Evolutionary conservation across 30 jellyfish, hydroid and myxozoan genomes (phyloP).

Genomic region (Hydractinia echinata): DNA sequence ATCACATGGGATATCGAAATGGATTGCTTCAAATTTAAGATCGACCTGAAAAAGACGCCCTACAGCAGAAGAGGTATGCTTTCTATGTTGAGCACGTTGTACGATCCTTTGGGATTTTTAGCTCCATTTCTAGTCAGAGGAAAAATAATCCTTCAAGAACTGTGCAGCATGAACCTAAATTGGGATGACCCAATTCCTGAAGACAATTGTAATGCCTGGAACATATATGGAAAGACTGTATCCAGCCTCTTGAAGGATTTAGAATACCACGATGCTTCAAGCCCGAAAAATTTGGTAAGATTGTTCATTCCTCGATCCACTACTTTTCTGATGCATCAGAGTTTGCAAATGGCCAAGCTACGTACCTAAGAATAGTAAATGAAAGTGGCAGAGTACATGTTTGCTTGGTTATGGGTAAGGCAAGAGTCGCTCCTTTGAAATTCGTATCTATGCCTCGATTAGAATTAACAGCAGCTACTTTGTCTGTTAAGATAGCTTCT

Average conservation of each 20-base stretch:
- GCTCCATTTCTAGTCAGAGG: constrained; percentile 24
- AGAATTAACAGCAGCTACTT: constrained; percentile 31
- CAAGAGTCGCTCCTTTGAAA: constrained; percentile 37
- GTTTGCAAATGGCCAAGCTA: constrained; percentile 25
- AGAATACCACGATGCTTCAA: constrained; percentile 29
- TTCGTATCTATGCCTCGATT: constrained; percentile 25
- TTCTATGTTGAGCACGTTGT: constrained; percentile 15
- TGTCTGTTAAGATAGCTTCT: constrained; percentile 14
- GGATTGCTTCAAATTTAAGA: neutral
- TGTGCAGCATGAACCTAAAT: neutral
- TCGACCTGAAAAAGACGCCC: constrained; percentile 7
- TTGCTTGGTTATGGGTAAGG: constrained; percentile 27
- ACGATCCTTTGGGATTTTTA: constrained; percentile 30
- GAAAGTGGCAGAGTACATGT: constrained; percentile 17
- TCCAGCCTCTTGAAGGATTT: constrained; percentile 27
- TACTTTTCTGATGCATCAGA: constrained; percentile 44
- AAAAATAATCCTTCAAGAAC: constrained; percentile 5
- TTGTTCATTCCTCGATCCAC: constrained; percentile 9
- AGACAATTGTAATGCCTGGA: constrained; percentile 23
- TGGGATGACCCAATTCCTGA: constrained; percentile 24
- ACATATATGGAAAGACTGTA: constrained; percentile 33
- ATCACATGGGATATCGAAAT: neutral
- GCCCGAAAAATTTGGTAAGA: constrained; percentile 37
- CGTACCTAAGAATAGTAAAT: neutral
- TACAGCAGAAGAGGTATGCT: constrained; percentile 37